These are phyloP conservation scores for Chromis chromis DNA, from an alignment of 2,797 vertebrate genomes.

Conservation along the genomic window DNA sequence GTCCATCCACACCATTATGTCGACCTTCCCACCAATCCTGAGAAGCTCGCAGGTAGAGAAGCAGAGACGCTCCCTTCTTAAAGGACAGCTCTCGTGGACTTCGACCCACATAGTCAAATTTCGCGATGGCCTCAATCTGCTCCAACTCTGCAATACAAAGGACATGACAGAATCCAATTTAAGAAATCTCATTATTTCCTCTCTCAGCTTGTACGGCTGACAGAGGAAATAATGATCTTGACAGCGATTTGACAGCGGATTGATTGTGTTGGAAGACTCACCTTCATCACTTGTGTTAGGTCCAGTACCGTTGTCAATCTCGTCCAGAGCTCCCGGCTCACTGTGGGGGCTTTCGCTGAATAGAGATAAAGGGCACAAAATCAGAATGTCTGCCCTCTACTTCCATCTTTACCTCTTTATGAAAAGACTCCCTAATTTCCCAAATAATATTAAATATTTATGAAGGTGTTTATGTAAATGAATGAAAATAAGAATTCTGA, in stretches of 20 bases:
- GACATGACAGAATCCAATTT: not conserved
- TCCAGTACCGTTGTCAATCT: conserved; percentile 93
- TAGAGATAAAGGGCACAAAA: not conserved
- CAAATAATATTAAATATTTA: too few species aligned
- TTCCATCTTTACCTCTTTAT: not conserved
- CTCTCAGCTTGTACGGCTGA: not conserved
- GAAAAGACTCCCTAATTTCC: not conserved
- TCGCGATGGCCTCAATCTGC: conserved; percentile 98
- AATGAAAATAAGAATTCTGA: too few species aligned
- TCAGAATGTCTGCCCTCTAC: not conserved
- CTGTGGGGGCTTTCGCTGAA: conserved; percentile 93
- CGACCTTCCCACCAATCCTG: conserved; percentile 99
- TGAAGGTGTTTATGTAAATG: too few species aligned
- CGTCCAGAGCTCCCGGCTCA: conserved; percentile 93
- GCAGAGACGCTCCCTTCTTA: conserved; percentile 96
- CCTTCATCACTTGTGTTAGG: conserved; percentile 95
- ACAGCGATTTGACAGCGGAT: conserved; percentile 19
- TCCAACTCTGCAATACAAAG: conserved; percentile 89
- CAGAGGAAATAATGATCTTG: not conserved
- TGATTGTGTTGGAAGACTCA: conserved; percentile 71
- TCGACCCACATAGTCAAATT: conserved; percentile 96
- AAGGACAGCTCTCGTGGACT: conserved; percentile 96
- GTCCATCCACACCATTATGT: conserved; percentile 96
- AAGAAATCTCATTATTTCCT: conserved; percentile 6
- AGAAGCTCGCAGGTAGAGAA: conserved; percentile 95